Evolutionary conservation across 2,797 vertebrate species (phyloP), one percentile per base, ranked within the genome.

Genomic region (Uromys caudimaculatus): DNA sequence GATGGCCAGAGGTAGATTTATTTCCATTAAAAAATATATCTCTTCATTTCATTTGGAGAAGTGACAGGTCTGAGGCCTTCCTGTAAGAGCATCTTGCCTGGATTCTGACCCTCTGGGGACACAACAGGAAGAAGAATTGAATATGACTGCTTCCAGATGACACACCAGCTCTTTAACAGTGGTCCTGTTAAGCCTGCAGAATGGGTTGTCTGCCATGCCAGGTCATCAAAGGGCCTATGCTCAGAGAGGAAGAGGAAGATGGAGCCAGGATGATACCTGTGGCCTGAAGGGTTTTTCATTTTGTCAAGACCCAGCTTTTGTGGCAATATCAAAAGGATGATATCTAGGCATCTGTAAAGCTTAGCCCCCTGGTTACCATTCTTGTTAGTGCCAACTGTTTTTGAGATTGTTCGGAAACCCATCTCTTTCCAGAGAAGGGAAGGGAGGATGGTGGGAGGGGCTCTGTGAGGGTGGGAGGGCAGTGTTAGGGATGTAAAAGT

Each of bases 21-120:
- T 90, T 94, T 92, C 52, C 9, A 44, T 71, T 96, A 96, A 24
- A 96, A 69, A n/a, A 93, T 54, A 6, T 29, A 7, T 27, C 4
- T 94, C 47, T 83, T 21, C 14, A 58, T 91, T 90, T 90, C 67
- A 89, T 78, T 47, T 6, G 47, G 81, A 64, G 92, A 88, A 79
- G 47, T 47, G 56, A 24, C 19, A 69, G 56, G 6, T 54, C 76
- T 76, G 62, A 77, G 71, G 12, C 5, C 24, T 32, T 41, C 13
- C 82, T 81, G 6, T 64, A 62, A 54, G n/a, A 95, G 38, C 41
- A 52, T 76, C 35, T n/a, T 95, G 41, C 85, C 84, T 92, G 86
- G 32, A 50, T 16, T 97, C 32, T 81, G 67, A 16, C 69, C 44
- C 90, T 95, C 64, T 96, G 71, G 58, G 21, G 84, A 81, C 3